Conservation (phyloP, 2,797 vertebrate species). For the Tapirus indicus region DNA sequence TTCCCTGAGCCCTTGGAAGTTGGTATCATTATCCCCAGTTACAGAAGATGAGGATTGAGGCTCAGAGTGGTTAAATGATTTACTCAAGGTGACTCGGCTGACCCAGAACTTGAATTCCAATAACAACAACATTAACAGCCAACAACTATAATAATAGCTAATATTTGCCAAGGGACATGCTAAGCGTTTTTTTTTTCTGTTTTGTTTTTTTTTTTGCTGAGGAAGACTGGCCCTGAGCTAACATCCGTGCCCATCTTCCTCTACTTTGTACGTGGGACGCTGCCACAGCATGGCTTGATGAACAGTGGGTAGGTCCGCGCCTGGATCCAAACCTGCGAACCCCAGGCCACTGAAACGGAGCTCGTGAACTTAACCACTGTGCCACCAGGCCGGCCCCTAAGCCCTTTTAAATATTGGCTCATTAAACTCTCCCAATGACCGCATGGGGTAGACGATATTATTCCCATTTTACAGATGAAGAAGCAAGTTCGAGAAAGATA, state of each 20-base stretch:
- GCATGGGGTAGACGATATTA: fast-evolving
- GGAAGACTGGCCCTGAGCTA: no score
- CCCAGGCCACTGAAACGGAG: no score
- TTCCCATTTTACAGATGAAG: background rate
- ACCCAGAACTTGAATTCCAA: background rate
- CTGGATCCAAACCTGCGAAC: no score
- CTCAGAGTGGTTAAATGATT: background rate
- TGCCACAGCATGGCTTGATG: no score
- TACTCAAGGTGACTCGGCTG: background rate
- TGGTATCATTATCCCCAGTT: background rate
- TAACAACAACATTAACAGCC: background rate
- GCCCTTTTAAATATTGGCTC: background rate
- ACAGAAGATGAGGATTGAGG: background rate
- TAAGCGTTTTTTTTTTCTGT: background rate
- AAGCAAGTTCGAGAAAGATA: background rate
- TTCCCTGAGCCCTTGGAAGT: background rate
- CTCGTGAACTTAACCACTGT: no score
- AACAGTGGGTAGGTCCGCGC: no score
- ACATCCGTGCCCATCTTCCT: no score
- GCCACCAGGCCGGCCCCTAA: no score
- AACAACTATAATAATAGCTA: background rate
- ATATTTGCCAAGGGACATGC: background rate
- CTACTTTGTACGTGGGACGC: no score
- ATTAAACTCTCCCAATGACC: background rate
- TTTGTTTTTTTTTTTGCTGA: no score